Evolutionary conservation across 2,888 invertebrate species (phyloP), one percentile per base, ranked within the genome.

Genomic region (Tetranychus truncatus): DNA sequence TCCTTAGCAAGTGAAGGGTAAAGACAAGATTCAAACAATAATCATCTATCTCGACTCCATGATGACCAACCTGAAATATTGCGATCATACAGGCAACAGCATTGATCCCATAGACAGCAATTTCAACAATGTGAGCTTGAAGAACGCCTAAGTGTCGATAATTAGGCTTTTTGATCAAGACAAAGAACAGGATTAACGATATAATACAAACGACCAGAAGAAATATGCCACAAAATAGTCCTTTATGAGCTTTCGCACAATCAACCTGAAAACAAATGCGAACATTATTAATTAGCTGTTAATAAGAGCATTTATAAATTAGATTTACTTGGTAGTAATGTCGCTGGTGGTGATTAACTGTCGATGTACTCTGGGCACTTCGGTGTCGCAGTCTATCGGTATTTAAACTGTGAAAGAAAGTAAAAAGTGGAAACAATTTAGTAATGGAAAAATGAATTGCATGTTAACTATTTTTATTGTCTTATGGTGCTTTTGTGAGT

Each of bases 201-300:
- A 94, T 93, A 80, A 94, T 92, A 24, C 93, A 92, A 72, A 93
- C 85, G 21, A 94, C 93, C 71, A 94, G 85, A 72, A 92, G 88
- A 69, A 92, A 84, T 77, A 92, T 92, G 66, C 93, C 93, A 78
- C 92, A 89, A 82, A 95, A 95, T 6, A 95, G 86, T 0, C 94
- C 94, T 83, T 92, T 92, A 84, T 94, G 94, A 0, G 95, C 93
- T 77, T 92, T 86, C 0, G 93, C 91, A 82, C 95, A 95, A 82
- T 95, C 95, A 6, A 95, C 93, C 75, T 77, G 45, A 6, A 67
- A 20, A 73, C 24, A 24, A 44, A 18, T n/a, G n/a, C n/a, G n/a
- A 71, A 45, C 24, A 45, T 34, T 45, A n/a, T 8, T 72, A n/a
- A 72, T 46, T 72, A 45, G 2, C 20, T 34, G 24, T 15, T 15